Evolutionary conservation across 2,797 vertebrate species (phyloP).

Genomic region (Phalloptychus januarius): DNA sequence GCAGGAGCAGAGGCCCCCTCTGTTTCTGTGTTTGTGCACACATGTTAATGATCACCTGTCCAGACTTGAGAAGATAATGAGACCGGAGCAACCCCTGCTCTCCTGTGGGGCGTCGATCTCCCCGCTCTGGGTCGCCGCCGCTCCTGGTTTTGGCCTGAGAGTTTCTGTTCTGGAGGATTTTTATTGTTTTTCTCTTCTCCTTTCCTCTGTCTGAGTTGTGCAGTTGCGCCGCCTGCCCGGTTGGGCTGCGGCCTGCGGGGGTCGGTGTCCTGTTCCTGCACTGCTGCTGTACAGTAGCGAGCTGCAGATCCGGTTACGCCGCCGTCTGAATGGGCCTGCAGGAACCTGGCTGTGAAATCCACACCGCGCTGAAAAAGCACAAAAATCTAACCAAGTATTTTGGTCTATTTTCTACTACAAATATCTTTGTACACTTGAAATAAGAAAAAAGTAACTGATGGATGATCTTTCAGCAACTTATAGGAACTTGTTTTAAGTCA

Average conservation of each 20-base stretch:
- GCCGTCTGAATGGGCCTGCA: background rate
- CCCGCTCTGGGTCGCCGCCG: background rate
- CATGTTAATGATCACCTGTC: conserved; percentile 66
- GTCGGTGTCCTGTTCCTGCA: conserved; percentile 34
- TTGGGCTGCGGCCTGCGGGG: conserved; percentile 2
- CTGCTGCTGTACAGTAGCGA: conserved; percentile 33
- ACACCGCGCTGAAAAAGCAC: background rate
- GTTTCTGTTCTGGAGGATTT: conserved; percentile 2
- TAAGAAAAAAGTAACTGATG: too few species aligned
- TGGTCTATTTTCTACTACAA: too few species aligned
- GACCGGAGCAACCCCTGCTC: conserved; percentile 32
- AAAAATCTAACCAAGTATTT: background rate
- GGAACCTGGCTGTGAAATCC: conserved; percentile 9
- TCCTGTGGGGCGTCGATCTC: background rate
- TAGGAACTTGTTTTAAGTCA: too few species aligned
- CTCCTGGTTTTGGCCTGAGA: conserved; percentile 14
- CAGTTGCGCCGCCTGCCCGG: background rate
- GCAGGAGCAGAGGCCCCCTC: conserved; percentile 24
- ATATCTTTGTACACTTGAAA: too few species aligned
- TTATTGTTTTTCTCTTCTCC: background rate
- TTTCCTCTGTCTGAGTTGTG: conserved; percentile 7
- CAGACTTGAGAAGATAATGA: conserved; percentile 68
- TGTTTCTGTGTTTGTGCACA: conserved; percentile 27
- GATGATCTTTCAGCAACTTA: too few species aligned
- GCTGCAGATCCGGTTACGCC: conserved; percentile 36